Evolutionary conservation across 1,140 invertebrate genomes (phyloP), one percentile per base, ranked within the genome.

Genomic region (Phymastichus coffea): DNA sequence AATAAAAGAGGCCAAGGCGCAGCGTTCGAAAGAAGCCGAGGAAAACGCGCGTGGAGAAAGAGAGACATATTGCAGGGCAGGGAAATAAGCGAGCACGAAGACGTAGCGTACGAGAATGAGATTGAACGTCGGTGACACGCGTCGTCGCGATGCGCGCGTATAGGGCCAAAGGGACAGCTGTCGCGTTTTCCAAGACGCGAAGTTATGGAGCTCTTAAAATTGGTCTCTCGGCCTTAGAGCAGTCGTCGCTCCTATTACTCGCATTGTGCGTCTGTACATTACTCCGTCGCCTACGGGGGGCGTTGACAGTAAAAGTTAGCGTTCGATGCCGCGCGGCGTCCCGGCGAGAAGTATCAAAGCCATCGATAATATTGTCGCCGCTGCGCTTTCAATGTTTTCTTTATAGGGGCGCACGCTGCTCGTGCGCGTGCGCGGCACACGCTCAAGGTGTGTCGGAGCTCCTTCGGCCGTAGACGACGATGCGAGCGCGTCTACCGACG

Each of bases 121-220:
- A n/a, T n/a, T n/a, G 59, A 63, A 64, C 53, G 54, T 60, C 57
- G 58, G 56, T 63, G 64, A 66, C 61, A 56, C 60, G n/a, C n/a
- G 60, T 59, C 63, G 55, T 60, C 68, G 58, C 59, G 43, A n/a
- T n/a, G n/a, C n/a, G n/a, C n/a, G n/a, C n/a, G n/a, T n/a, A n/a
- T n/a, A n/a, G n/a, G n/a, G n/a, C n/a, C n/a, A n/a, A n/a, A 51
- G 8, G 37, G 67, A 65, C 63, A 54, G 64, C 63, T 69, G 66
- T 63, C 61, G 37, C 41, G 20, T 20, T 25, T n/a, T 6, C 20
- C 41, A 26, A 28, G 44, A 41, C n/a, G 47, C 25, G n/a, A n/a
- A 51, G 52, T 49, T 61, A 55, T 55, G 22, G n/a, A n/a, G 47
- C 26, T 56, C 38, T 61, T 51, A 51, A 56, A 61, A 56, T 56